Conservation (phyloP, 2,797 vertebrate genomes). For the Pristis pectinata region DNA sequence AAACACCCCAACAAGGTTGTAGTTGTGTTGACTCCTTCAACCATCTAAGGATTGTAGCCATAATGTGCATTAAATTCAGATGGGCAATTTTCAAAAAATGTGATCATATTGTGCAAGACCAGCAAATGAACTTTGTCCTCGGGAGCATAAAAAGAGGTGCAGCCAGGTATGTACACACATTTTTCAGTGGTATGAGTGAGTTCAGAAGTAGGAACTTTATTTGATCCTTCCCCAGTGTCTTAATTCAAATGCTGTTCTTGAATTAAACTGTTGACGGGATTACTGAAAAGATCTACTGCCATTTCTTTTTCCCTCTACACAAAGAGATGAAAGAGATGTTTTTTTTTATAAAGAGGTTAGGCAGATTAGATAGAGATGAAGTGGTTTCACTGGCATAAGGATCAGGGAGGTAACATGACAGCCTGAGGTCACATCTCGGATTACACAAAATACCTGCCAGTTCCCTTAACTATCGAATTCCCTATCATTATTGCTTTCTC, state of each 20-base stretch:
- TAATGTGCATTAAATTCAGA: background rate
- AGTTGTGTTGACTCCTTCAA: too few species aligned
- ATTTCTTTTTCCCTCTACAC: background rate
- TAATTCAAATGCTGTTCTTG: background rate
- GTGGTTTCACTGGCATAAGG: background rate
- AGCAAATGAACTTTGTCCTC: background rate
- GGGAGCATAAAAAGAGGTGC: background rate
- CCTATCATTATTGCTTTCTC: too few species aligned
- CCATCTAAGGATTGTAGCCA: too few species aligned
- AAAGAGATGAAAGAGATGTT: background rate
- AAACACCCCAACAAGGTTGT: background rate
- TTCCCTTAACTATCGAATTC: too few species aligned
- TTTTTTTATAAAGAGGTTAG: background rate
- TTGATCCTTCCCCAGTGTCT: background rate
- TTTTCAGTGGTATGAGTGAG: background rate
- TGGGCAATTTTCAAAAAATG: background rate
- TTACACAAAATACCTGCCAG: too few species aligned
- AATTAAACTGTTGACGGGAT: background rate
- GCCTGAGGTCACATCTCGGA: too few species aligned
- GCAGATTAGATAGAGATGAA: background rate
- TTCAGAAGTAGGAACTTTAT: background rate
- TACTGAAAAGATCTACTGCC: background rate
- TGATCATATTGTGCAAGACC: background rate
- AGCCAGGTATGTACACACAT: too few species aligned
- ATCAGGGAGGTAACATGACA: background rate